These are phyloP conservation scores for Stigmatopora nigra DNA, from an alignment of 2,113 vertebrate genomes.

Conservation along the genomic window DNA sequence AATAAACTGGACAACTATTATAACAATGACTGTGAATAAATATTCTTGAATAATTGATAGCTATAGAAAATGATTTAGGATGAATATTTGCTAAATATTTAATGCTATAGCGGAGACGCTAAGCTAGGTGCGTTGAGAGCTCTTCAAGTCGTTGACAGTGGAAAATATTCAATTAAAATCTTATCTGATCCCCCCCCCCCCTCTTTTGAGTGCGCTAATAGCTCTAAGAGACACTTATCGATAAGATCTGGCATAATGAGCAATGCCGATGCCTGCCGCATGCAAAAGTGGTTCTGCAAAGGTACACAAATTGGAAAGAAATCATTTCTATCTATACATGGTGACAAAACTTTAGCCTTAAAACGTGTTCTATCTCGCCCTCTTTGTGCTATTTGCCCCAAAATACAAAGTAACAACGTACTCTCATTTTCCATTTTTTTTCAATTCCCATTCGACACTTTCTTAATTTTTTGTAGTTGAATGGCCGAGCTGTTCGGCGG, in stretches of 20 bases:
- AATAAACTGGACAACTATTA: too few relatives aligned
- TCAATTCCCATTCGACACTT: background rate
- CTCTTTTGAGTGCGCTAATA: background rate
- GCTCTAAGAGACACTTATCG: slow-evolving; percentile 16
- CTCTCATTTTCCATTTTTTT: background rate
- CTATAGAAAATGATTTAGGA: too few relatives aligned
- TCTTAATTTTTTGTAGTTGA: slow-evolving; percentile 10
- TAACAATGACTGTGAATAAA: too few relatives aligned
- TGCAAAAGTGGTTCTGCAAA: background rate
- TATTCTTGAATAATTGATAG: too few relatives aligned
- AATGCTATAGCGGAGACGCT: background rate
- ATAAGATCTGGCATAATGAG: slow-evolving; percentile 22
- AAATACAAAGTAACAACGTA: too few relatives aligned
- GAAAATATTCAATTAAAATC: slow-evolving; percentile 34
- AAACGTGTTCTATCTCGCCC: too few relatives aligned
- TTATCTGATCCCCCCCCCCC: slow-evolving; percentile 19
- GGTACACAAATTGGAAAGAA: too few relatives aligned
- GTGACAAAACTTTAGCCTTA: too few relatives aligned
- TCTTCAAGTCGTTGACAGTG: slow-evolving; percentile 21
- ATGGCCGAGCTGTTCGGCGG: background rate
- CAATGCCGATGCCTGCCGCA: slow-evolving; percentile 11
- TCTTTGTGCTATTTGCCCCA: too few relatives aligned
- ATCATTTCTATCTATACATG: too few relatives aligned
- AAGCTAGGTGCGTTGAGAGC: slow-evolving; percentile 15
- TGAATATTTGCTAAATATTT: too few relatives aligned